Conservation (phyloP, 2,797 vertebrate species). For the Mormyrus proboscirostris region DNA sequence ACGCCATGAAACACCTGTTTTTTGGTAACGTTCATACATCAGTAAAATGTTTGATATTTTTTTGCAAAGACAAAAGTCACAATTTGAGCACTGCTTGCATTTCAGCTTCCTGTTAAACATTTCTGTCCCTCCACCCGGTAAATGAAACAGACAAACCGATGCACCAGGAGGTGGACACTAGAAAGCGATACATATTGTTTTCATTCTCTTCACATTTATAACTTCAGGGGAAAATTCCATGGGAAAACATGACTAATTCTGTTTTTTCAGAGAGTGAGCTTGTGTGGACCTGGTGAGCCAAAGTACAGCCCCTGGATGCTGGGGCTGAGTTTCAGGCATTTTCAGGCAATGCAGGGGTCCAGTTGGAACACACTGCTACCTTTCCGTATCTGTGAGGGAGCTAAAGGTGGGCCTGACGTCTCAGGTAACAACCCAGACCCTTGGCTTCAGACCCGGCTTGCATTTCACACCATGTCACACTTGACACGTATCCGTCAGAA, state of each 20-base stretch:
- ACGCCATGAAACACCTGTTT: background rate
- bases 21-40: background rate
- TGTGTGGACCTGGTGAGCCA: background rate
- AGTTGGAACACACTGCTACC: background rate
- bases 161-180: background rate
- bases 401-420: background rate
- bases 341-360: background rate
- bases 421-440: background rate
- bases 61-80: background rate
- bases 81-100: background rate
- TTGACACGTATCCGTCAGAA: background rate
- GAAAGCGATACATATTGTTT: background rate
- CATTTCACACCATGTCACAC: background rate
- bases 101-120: background rate
- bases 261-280: background rate
- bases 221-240: background rate
- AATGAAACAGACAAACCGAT: background rate
- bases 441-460: background rate
- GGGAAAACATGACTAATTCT: constrained; percentile 10
- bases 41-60: background rate
- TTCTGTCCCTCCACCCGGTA: background rate
- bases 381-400: background rate
- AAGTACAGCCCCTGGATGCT: background rate
- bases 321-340: background rate
- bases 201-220: background rate